Evolutionary conservation across 2,888 invertebrate species (phyloP).

Genomic region (Drosophila anomalata): DNA sequence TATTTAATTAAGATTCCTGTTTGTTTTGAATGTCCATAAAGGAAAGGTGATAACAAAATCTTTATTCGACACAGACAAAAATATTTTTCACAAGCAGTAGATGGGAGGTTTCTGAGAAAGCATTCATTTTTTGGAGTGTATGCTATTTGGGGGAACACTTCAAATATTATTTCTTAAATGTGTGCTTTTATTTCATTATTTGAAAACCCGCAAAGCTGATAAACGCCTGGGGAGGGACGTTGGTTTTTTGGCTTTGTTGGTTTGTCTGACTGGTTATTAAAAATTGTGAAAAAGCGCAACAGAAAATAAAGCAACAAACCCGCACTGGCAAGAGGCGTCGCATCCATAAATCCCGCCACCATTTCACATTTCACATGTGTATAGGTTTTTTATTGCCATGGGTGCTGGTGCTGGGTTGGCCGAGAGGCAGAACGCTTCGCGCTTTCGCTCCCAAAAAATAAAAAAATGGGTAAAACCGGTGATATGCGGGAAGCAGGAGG

Average conservation of each 20-base stretch:
- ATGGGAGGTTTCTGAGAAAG: not conserved
- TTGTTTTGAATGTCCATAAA: constrained; percentile 16
- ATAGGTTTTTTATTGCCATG: constrained; percentile 72
- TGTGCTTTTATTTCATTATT: constrained; percentile 53
- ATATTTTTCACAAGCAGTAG: not conserved
- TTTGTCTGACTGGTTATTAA: constrained; percentile 72
- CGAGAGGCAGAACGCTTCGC: constrained; percentile 23
- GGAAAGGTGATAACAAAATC: constrained; percentile 6
- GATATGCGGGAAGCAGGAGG: not conserved
- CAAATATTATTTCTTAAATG: constrained; percentile 39
- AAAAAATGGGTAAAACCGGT: constrained; percentile 1
- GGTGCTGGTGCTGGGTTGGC: constrained; percentile 27
- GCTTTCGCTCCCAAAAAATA: constrained; percentile 8
- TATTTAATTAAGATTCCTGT: constrained; percentile 71
- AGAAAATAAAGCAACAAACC: constrained; percentile 41
- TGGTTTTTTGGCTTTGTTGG: constrained; percentile 48
- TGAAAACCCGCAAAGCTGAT: constrained; percentile 63
- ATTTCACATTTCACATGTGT: constrained; percentile 78
- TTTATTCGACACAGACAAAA: constrained; percentile 1
- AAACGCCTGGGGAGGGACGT: constrained; percentile 57
- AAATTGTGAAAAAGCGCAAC: constrained; percentile 52
- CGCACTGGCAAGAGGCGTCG: constrained; percentile 35
- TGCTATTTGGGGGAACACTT: constrained; percentile 38
- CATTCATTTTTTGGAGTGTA: constrained; percentile 36
- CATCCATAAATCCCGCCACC: constrained; percentile 71